Base-by-base conservation (phyloP, 2,113 vertebrate species). In the Proteles cristata region DNA sequence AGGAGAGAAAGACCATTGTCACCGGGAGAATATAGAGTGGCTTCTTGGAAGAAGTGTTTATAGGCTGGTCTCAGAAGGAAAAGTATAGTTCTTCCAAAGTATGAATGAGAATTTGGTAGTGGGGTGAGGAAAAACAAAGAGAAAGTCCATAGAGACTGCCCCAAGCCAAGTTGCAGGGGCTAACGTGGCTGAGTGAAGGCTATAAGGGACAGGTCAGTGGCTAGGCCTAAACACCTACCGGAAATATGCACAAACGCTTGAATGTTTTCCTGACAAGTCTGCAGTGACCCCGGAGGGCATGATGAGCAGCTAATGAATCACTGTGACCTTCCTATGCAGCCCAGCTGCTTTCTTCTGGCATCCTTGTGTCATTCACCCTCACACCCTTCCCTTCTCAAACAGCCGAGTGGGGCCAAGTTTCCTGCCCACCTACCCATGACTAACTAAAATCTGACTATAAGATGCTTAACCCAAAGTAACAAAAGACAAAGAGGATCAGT, bases 301-400 rank as follows among this genome's bases (percentile, higher is more conserved):
- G 91, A 71, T 23, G 7, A 92, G 81, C n/a, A 9, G 48, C 84
- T 98, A 81, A 96, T 96, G 93, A 98, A 94, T 84, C 23, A 58
- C 63, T 14, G 4, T 4, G 6, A 61, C 55, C 48, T 71, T 84
- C 33, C 68, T 39, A 1, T 50, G 25, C 33, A 80, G 12, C 35
- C 28, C 26, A 58, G 21, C 33, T 25, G 2, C 16, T 21, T 85
- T 88, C 33, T 53, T 82, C 96, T 61, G 35, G 33, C 25, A 77
- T 53, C 33, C 14, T 79, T 23, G 0, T 48, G 45, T 66, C 19
- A 53, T 0, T 5, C 25, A 73, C 19, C 17, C 4, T 10, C 50
- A 48, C 48, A 55, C 35, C 43, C 15, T 84, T 83, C 45, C 45
- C 11, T 74, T 69, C 33, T 66, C 39, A 85, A 31, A 15, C 73